These are phyloP conservation scores for Ia io DNA, from an alignment of 2,113 vertebrate species.

Conservation along the genomic window DNA sequence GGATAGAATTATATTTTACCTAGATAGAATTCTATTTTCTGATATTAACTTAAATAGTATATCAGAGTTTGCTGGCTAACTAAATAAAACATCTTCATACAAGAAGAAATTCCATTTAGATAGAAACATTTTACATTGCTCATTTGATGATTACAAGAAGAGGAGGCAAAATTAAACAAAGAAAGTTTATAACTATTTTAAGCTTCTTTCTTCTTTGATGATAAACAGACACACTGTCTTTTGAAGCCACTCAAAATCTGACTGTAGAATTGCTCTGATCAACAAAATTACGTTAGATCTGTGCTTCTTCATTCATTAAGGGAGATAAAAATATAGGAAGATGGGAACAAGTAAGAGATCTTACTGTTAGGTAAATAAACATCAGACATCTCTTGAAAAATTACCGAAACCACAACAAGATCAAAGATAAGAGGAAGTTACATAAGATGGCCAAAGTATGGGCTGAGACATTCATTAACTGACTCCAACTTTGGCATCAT, in stretches of 20 bases:
- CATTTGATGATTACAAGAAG: conserved; percentile 3
- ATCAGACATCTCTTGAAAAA: background rate
- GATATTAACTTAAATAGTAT: background rate
- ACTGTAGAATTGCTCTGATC: background rate
- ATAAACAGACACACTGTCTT: background rate
- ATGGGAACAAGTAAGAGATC: background rate
- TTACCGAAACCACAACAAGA: background rate
- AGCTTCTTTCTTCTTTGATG: background rate
- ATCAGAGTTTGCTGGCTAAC: background rate
- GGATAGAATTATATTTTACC: background rate
- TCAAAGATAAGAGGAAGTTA: background rate
- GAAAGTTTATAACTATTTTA: background rate
- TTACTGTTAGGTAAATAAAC: background rate
- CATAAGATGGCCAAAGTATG: background rate
- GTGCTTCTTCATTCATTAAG: background rate
- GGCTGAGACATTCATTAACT: background rate
- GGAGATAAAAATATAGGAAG: background rate
- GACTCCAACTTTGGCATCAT: background rate
- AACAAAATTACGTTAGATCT: background rate
- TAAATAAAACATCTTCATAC: background rate
- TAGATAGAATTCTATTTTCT: background rate
- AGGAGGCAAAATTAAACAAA: conserved; percentile 21
- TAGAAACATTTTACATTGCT: background rate
- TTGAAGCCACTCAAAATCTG: background rate
- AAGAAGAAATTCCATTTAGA: background rate